These are phyloP conservation scores for Smithornis capensis DNA, from an alignment of 2,113 vertebrate species.

Conservation along the genomic window DNA sequence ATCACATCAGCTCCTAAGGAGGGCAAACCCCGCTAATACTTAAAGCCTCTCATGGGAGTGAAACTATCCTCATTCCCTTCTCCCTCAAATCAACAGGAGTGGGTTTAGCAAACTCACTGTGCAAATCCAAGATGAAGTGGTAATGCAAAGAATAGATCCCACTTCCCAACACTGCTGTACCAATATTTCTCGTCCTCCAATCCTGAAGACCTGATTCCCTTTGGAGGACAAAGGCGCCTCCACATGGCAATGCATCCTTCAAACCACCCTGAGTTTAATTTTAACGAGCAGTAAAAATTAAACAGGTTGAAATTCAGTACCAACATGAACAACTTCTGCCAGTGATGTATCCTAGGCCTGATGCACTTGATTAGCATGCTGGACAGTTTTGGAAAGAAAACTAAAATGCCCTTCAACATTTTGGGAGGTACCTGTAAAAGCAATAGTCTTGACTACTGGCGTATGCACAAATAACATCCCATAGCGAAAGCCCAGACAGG, in stretches of 20 bases:
- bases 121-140: background rate
- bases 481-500: background rate
- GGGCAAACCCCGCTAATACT: background rate
- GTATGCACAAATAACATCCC: background rate
- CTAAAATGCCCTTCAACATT: background rate
- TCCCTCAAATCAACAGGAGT: accelerated
- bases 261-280: background rate
- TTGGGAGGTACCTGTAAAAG: background rate
- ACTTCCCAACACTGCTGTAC: accelerated
- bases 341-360: background rate
- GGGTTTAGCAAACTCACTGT: background rate
- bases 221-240: background rate
- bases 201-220: background rate
- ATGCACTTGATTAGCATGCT: no score
- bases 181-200: no score
- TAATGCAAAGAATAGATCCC: accelerated
- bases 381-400: background rate
- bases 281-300: accelerated
- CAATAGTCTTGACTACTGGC: background rate
- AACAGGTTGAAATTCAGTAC: background rate
- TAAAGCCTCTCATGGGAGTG: accelerated
- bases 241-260: accelerated
- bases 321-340: no score
- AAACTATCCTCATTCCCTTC: background rate
- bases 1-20: background rate